Evolutionary conservation across 2,797 vertebrate species (phyloP), one percentile per base, ranked within the genome.

Genomic region (Lacerta viridis): DNA sequence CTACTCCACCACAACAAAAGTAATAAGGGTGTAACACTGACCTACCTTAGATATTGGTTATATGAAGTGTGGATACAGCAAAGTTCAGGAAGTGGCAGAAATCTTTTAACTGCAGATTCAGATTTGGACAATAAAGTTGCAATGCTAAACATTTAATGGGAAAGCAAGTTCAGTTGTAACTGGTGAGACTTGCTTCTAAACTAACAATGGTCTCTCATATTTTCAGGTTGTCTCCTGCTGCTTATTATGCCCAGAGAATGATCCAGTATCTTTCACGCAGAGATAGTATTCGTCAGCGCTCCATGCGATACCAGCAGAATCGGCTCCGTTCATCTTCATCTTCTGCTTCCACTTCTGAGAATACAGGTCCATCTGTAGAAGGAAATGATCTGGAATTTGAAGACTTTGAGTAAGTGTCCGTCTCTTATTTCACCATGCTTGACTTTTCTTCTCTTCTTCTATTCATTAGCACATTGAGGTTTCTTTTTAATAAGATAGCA

Each of bases 161-260:
- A 36, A 50, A 50, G 18, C 33, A 27, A 20, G 6, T 59, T 23
- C 36, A 27, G 10, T 1, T 46, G 13, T 87, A 87, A n/a, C 20
- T 64, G 7, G 29, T 74, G 11, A 36, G n/a, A 29, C 61, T 89
- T 85, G 15, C 78, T 85, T 76, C 33, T 75, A n/a, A 76, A 36
- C 59, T 82, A 82, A 89, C 17, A 81, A 43, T 50, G 27, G 18
- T 91, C 18, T 95, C 76, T 94, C 74, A 92, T 78, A 93, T 93
- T 85, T 92, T 86, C 96, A 99, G 99, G 93, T 97, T 99, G 87
- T 99, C 99, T 94, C 99, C 99, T 87, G 99, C 99, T 92, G 99
- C 98, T 2, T 99, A 99, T 96, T 99, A 99, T 83, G 99, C 99
- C 92, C 99, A 99, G 98, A 98, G 99, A 92, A 99, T 99, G 98